These are phyloP conservation scores for Ophonus ardosiacus DNA, from an alignment of 2,888 invertebrate genomes.

Conservation along the genomic window DNA sequence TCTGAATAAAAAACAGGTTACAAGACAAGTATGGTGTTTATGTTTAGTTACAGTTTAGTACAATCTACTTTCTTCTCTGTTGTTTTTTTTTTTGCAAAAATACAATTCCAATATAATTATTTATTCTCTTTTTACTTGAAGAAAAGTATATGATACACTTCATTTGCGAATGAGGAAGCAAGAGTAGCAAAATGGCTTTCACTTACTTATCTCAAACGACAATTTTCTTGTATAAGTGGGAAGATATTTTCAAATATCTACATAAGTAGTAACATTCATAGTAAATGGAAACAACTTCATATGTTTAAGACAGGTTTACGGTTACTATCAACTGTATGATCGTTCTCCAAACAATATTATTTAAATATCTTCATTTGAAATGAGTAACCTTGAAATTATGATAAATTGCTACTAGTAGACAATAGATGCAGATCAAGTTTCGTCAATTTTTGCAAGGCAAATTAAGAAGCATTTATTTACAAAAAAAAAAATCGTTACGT, in stretches of 20 bases:
- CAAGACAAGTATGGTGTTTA: not conserved
- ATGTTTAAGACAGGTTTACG: conserved; percentile 6
- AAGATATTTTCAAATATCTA: conserved; percentile 39
- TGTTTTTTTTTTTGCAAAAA: not conserved
- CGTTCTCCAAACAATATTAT: not conserved
- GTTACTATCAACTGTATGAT: conserved; percentile 1
- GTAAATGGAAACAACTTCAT: conserved; percentile 20
- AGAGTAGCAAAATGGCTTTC: conserved; percentile 48
- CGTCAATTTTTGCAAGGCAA: conserved; percentile 13
- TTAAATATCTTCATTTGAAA: conserved; percentile 25
- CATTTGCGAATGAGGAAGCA: conserved; percentile 37
- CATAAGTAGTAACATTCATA: not conserved
- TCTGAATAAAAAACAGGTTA: not conserved
- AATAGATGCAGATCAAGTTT: conserved; percentile 28
- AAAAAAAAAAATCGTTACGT: too few species aligned
- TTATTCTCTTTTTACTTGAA: not conserved
- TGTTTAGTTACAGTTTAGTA: not conserved
- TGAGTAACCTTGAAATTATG: conserved; percentile 2
- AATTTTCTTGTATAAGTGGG: conserved; percentile 46
- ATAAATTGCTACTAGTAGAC: conserved; percentile 5
- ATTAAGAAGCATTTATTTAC: not conserved
- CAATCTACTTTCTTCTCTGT: not conserved
- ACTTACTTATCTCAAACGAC: conserved; percentile 52
- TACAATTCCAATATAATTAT: not conserved
- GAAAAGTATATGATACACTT: conserved; percentile 7